Base-by-base conservation (phyloP, 2,888 invertebrate genomes). In the Teleiodes luculella region DNA sequence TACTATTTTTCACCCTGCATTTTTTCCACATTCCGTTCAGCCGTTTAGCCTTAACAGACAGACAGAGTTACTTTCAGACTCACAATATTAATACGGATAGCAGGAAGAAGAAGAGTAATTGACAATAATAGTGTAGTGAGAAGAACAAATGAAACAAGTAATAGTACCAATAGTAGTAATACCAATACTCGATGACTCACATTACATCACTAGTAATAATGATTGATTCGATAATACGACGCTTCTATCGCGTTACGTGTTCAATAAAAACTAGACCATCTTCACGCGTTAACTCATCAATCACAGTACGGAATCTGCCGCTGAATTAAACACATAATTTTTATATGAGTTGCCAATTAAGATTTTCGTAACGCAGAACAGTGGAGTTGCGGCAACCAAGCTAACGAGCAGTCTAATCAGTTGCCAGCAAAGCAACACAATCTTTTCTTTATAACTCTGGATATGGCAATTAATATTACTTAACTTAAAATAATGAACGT, bases 401-500 rank as follows among this genome's bases (percentile, higher is more conserved):
- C 61, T 76, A 78, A 76, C 74, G 65, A 77, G 73, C 69, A 72
- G 72, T 70, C 74, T 77, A 78, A 80, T 81, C 72, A 72, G 70
- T 75, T 78, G 70, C 74, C 71, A 63, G 66, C 68, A 76, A 74
- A 63, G 66, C 68, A 76, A 74, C 65, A 73, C 71, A 76, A 74
- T 76, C 77, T 78, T 76, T 80, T 78, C 78, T 81, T 80, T 78
- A 77, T 75, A 74, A 69, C 74, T 68, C 68, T 68, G 68, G 68
- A 72, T 77, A 73, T 76, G 68, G 80, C 74, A 81, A 84, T 86
- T 86, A 84, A 82, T 83, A 84, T 83, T 83, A 82, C 84, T 84
- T 85, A 84, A 80, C 70, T 63, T 57, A 60, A 68, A 78, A 79
- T 80, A 84, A 83, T 80, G 75, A 78, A 71, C 64, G 74, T 72